Evolutionary conservation across 2,888 invertebrate genomes (phyloP).

Genomic region (Pegoplata infirma): DNA sequence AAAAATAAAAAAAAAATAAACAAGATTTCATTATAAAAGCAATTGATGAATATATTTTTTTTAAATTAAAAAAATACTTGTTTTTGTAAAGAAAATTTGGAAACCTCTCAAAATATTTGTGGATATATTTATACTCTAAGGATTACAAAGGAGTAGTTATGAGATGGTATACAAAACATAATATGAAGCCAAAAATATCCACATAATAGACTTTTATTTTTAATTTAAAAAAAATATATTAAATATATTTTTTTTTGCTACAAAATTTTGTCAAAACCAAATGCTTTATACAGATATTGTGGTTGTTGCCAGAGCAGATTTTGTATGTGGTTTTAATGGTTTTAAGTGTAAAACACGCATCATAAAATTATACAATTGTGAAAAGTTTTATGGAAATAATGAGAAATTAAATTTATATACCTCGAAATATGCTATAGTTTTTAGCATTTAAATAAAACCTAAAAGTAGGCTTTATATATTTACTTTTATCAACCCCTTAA

Average conservation of each 20-base stretch:
- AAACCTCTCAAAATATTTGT: no score
- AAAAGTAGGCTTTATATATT: not conserved
- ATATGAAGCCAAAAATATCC: not conserved
- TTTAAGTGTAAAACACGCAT: not conserved
- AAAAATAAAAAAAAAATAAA: not conserved
- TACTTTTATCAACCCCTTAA: not conserved
- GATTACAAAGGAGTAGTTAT: not conserved
- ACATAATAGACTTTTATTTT: not conserved
- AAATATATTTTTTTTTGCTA: not conserved
- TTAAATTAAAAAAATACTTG: not conserved
- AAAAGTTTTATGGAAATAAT: not conserved
- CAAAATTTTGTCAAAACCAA: not conserved
- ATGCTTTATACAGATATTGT: not conserved
- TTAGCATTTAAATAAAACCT: no score
- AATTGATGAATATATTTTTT: conserved; percentile 23
- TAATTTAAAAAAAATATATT: not conserved
- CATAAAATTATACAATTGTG: not conserved
- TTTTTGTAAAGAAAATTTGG: not conserved
- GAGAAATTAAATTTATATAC: not conserved
- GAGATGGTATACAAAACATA: not conserved
- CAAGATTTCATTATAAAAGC: conserved; percentile 24
- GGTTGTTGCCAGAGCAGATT: not conserved
- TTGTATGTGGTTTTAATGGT: not conserved
- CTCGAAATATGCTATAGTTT: not conserved
- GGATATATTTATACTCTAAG: not conserved